phyloP scores from a whole-genome alignment of 2,113 vertebrate genomes.

The Entomyzon cyanotis region DNA sequence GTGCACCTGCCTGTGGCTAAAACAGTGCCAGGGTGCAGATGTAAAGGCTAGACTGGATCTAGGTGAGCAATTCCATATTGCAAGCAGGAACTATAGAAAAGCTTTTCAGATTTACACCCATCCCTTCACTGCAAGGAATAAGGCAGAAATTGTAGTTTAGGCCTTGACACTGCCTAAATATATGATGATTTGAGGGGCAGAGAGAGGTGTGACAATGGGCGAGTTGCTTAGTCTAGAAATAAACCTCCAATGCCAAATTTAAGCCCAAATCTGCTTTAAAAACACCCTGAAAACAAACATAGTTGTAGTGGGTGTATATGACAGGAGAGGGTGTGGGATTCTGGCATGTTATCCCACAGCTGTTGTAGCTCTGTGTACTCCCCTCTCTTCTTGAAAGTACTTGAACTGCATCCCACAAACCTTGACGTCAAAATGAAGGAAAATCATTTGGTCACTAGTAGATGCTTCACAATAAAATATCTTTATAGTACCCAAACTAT shows the following conservation, averaged over 20 bases:
- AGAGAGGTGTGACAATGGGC: background rate
- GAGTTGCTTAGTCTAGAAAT: background rate
- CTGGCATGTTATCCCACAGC: background rate
- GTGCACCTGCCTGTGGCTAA: background rate
- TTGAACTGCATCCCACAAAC: background rate
- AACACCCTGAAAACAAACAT: background rate
- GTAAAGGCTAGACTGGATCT: background rate
- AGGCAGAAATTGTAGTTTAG: background rate
- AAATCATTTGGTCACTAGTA: background rate
- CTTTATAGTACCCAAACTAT: background rate
- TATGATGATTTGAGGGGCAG: background rate
- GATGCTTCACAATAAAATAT: background rate
- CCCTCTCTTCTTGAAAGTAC: background rate
- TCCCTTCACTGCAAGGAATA: background rate
- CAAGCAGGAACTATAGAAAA: background rate
- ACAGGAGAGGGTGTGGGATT: background rate
- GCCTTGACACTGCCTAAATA: background rate
- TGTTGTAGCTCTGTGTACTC: background rate
- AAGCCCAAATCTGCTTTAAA: background rate
- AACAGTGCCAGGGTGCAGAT: background rate
- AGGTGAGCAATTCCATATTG: background rate
- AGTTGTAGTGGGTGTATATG: background rate
- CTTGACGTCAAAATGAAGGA: background rate
- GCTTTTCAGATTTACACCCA: background rate
- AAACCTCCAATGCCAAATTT: background rate